Base-by-base conservation (phyloP, 1,140 invertebrate genomes). In the Euura saliciscinereae region DNA sequence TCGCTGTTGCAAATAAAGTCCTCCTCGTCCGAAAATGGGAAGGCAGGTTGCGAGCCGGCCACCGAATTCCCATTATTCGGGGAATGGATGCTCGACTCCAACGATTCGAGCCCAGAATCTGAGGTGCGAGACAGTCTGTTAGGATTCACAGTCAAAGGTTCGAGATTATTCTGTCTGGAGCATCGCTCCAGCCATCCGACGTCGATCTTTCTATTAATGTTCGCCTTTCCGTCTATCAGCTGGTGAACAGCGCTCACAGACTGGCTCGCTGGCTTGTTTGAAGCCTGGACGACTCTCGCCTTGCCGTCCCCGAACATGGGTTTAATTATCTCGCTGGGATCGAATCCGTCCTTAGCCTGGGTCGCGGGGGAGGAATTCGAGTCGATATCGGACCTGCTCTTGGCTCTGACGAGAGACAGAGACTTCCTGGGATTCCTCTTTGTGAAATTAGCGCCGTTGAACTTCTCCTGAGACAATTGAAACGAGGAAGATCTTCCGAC, bases 361-460 rank as follows among this genome's bases (percentile, higher is more conserved):
- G 8, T 46, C 45, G 59, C 43, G 76, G 68, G 45, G 74, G 71
- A 43, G 71, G 68, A 10, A 71, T 43, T 51, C 66, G 68, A 4
- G 65, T 76, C 73, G 4, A 74, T 45, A 4, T 78, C 75, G 42
- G 76, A 74, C 46, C 82, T 81, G 44, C 2, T 78, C 71, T 75
- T 81, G 46, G 76, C 71, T 75, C 78, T 84, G 44, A 78, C 83
- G 5, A 78, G 74, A 3, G 89, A 85, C n/a, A 91, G 74, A 0
- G 91, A 90, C 83, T 95, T 95, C 79, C 93, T 89, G 10, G 93
- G 93, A 88, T 95, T 95, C 73, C 93, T 86, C 79, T 94, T 92
- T 43, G 89, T 88, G 83, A 94, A 92, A 80, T 86, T 91, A 71
- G 90, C 88, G 65, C 89, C 90, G 59, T 90, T 88, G 84, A 95